These are phyloP conservation scores for Microctenopoma lineatum DNA, from an alignment of 2,797 vertebrate genomes.

Conservation along the genomic window DNA sequence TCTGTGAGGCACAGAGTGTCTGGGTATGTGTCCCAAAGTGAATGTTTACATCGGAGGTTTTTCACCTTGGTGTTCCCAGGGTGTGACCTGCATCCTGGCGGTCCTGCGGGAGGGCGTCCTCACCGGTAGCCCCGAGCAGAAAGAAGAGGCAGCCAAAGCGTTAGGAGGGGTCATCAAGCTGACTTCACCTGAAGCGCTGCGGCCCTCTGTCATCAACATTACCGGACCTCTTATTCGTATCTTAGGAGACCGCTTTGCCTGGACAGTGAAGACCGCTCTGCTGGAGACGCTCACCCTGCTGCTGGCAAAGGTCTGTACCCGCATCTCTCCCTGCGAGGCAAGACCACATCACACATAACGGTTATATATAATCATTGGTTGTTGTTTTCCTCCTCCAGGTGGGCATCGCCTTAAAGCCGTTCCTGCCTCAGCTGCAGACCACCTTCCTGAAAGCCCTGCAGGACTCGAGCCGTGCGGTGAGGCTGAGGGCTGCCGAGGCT, in stretches of 20 bases:
- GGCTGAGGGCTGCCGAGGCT: conserved; percentile 93
- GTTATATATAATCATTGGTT: no score
- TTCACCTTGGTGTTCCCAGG: conserved; percentile 76
- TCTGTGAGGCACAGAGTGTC: no score
- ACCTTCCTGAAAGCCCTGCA: conserved; percentile 98
- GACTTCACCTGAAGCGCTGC: conserved; percentile 94
- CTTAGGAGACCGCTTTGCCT: conserved; percentile 96
- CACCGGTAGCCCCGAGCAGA: conserved; percentile 96
- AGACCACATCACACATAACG: no score
- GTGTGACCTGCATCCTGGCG: conserved; percentile 95
- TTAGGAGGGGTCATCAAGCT: conserved; percentile 93
- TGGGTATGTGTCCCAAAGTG: no score
- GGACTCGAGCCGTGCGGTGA: conserved; percentile 93
- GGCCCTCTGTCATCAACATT: conserved; percentile 96
- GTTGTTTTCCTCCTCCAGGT: conserved; percentile 80
- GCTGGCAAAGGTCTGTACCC: conserved; percentile 88
- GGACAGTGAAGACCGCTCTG: conserved; percentile 95
- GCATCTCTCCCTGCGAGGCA: background rate
- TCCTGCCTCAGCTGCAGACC: conserved; percentile 97
- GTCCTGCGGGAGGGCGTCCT: conserved; percentile 96
- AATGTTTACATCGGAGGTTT: no score
- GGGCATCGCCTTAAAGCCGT: conserved; percentile 96
- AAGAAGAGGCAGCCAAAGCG: conserved; percentile 96
- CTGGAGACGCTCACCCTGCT: conserved; percentile 96
- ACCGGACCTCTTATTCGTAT: conserved; percentile 98